Percentiles rank a stretch among this genome's conserved stretches.
Evolutionary conservation across 2,113 vertebrate species (phyloP).

Genomic region (Malurus cyaneus): DNA sequence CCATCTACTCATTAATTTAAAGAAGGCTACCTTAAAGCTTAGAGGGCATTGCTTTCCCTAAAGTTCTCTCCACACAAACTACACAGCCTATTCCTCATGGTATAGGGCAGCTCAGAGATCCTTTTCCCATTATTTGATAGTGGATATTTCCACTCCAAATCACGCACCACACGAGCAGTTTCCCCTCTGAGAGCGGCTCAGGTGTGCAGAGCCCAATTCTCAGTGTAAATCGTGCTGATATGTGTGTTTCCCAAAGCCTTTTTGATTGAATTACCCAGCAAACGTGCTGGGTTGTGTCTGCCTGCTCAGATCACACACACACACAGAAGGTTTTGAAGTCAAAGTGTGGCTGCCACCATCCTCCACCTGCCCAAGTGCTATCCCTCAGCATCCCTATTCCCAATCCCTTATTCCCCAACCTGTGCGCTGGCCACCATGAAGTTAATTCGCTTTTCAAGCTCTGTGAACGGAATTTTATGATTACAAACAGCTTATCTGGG

Average conservation of each 20-base stretch:
- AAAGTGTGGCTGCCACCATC: neutral
- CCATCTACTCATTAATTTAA: conserved; percentile 44
- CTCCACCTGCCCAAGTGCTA: conserved; percentile 4
- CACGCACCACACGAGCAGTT: neutral
- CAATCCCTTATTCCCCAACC: neutral
- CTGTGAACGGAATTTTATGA: conserved; percentile 47
- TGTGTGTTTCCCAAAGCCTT: neutral
- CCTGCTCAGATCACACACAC: neutral
- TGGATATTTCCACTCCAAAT: neutral
- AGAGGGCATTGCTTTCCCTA: conserved; percentile 51
- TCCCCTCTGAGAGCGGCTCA: neutral
- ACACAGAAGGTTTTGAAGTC: neutral
- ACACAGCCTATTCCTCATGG: conserved; percentile 33
- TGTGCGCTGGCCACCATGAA: conserved; percentile 21
- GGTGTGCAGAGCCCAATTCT: neutral
- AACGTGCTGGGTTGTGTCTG: neutral
- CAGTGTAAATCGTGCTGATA: neutral
- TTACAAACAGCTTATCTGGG: conserved; percentile 72
- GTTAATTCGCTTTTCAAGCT: conserved; percentile 68
- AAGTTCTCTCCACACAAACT: conserved; percentile 27
- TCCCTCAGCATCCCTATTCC: neutral
- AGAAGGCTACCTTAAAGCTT: conserved; percentile 68
- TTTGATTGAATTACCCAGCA: neutral
- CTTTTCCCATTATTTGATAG: neutral
- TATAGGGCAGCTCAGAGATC: neutral